Conservation (phyloP, 2,113 vertebrate species). For the Donacobius atricapilla region DNA sequence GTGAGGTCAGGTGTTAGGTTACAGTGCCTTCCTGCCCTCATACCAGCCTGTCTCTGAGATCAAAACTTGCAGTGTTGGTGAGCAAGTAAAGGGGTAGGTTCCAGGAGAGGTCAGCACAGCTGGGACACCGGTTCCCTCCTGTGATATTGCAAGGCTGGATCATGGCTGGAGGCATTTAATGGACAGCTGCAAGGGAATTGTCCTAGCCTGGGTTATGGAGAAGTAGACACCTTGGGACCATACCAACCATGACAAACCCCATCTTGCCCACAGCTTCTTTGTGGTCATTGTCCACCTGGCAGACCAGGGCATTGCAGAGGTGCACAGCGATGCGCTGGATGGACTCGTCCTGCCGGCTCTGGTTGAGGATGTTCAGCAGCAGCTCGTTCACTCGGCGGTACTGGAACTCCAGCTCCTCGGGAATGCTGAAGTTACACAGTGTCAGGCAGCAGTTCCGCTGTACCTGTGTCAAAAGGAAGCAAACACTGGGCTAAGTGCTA, state of each 20-base stretch:
- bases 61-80: neutral
- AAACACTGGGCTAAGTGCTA: neutral
- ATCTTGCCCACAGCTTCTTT: slow-evolving; percentile 98
- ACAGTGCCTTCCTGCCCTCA: neutral
- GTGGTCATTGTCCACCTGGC: slow-evolving; percentile 98
- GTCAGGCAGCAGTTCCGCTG: slow-evolving; percentile 97
- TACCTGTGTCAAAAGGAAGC: slow-evolving; percentile 74
- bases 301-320: slow-evolving; percentile 95
- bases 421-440: slow-evolving; percentile 97
- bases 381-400: slow-evolving; percentile 93
- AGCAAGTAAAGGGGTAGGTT: neutral
- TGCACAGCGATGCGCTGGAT: slow-evolving; percentile 98
- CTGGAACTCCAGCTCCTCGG: slow-evolving; percentile 97
- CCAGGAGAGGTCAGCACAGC: neutral
- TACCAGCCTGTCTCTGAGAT: neutral
- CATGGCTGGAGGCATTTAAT: neutral
- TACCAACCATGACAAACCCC: slow-evolving; percentile 94
- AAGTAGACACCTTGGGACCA: neutral
- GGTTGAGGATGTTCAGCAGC: slow-evolving; percentile 92
- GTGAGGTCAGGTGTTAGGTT: neutral
- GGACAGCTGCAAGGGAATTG: slow-evolving; percentile 1
- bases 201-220: neutral
- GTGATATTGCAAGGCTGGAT: rapidly evolving
- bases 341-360: slow-evolving; percentile 91
- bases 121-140: neutral